These are phyloP conservation scores for Morinoia aosen DNA, from an alignment of 2,888 invertebrate genomes.

Conservation along the genomic window DNA sequence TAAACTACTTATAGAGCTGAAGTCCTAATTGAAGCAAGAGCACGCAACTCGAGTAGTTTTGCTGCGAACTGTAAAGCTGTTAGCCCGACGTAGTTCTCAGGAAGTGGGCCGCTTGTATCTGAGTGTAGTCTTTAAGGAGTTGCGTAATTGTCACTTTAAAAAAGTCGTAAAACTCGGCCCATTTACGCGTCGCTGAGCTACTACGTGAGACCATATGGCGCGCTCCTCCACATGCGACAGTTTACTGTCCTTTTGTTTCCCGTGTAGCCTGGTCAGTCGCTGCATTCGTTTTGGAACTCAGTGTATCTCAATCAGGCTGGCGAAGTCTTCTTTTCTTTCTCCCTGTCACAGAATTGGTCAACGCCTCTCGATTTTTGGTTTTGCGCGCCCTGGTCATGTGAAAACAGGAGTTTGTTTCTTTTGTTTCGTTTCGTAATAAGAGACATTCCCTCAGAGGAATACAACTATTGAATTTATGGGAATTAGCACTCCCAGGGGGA, in stretches of 20 bases:
- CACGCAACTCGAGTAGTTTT: not conserved
- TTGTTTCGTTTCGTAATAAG: not conserved
- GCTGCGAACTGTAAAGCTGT: not conserved
- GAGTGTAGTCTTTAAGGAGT: not conserved
- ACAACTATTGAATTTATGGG: too few species aligned
- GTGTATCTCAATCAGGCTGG: not conserved
- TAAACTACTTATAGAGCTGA: not conserved
- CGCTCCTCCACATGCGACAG: not conserved
- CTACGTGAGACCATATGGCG: not conserved
- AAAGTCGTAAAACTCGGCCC: not conserved
- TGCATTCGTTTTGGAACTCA: not conserved
- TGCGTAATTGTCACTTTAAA: constrained; percentile 20
- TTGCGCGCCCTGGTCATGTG: not conserved
- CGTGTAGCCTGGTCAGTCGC: not conserved
- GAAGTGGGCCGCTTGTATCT: not conserved
- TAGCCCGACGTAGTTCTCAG: not conserved
- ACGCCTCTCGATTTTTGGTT: not conserved
- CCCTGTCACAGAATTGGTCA: not conserved
- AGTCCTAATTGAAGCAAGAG: not conserved
- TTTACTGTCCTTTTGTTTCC: constrained; percentile 1
- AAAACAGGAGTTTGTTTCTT: not conserved
- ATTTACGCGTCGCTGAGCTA: constrained; percentile 19
- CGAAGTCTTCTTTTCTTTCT: not conserved
- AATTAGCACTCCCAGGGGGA: too few species aligned
- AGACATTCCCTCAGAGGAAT: not conserved